These are phyloP conservation scores for Pelusios castaneus DNA, from an alignment of 2,113 vertebrate species.

Conservation along the genomic window DNA sequence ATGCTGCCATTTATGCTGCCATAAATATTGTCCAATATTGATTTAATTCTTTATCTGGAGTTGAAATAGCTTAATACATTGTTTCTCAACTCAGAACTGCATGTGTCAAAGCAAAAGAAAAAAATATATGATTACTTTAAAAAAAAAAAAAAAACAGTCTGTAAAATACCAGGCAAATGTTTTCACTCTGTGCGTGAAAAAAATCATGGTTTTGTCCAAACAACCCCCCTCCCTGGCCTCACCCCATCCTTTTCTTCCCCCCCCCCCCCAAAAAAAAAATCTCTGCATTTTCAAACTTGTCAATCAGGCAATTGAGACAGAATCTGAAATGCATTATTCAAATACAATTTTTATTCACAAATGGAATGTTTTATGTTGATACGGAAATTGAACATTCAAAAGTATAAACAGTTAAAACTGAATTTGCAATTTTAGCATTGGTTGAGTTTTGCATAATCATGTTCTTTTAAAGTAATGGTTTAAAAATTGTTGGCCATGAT, in stretches of 20 bases:
- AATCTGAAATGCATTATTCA: not conserved
- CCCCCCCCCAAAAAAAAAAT: not conserved
- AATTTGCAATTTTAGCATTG: not conserved
- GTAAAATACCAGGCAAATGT: not conserved
- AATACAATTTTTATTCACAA: not conserved
- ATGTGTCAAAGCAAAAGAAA: not conserved
- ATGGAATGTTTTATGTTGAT: not conserved
- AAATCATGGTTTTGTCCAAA: not conserved
- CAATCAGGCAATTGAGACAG: not conserved
- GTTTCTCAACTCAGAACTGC: not conserved
- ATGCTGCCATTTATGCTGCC: not conserved
- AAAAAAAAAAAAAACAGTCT: not conserved
- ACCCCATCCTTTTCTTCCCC: no score
- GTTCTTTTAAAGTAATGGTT: not conserved
- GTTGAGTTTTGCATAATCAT: not conserved
- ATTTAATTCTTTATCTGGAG: not conserved
- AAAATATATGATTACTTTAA: not conserved
- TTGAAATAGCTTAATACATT: not conserved
- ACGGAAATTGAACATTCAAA: not conserved
- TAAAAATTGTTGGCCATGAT: not conserved
- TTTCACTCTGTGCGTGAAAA: not conserved
- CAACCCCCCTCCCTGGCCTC: no score
- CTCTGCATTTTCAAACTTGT: not conserved
- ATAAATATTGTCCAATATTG: not conserved
- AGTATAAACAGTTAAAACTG: fast-evolving